These are phyloP conservation scores for Cybosia mesomella DNA, from an alignment of 2,888 invertebrate genomes.

Conservation along the genomic window DNA sequence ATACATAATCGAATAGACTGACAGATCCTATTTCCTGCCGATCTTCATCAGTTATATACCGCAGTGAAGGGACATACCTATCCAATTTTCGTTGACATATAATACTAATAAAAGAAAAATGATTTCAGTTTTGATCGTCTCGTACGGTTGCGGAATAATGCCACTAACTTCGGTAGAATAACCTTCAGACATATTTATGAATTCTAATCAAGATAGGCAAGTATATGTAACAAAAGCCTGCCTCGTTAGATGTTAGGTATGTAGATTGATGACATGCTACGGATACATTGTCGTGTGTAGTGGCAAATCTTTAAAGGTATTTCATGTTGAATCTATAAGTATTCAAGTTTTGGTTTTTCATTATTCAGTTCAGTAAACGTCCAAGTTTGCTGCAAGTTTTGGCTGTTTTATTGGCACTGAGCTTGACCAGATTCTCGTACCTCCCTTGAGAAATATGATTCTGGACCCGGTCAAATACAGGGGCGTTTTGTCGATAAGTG, in stretches of 20 bases:
- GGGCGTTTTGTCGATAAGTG: too few relatives aligned
- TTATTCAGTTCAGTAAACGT: too few relatives aligned
- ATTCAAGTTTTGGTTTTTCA: too few relatives aligned
- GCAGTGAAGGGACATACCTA: constrained; percentile 22
- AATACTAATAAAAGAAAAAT: constrained; percentile 21
- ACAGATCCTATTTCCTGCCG: constrained; percentile 22
- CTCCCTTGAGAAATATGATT: too few relatives aligned
- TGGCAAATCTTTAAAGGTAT: background rate
- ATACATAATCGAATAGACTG: background rate
- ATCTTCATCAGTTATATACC: constrained; percentile 34
- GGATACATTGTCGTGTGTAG: constrained; percentile 9
- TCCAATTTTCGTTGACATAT: constrained; percentile 17
- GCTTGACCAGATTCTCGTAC: too few relatives aligned
- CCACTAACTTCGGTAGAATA: constrained; percentile 14
- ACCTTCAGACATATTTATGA: constrained; percentile 16
- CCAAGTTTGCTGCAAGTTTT: too few relatives aligned
- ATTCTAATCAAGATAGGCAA: constrained; percentile 20
- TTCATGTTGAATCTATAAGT: too few relatives aligned
- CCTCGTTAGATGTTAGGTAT: background rate
- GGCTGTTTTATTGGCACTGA: too few relatives aligned
- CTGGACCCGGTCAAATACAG: too few relatives aligned
- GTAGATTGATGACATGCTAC: background rate
- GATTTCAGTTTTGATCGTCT: constrained; percentile 12
- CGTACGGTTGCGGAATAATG: background rate
- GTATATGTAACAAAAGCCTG: constrained; percentile 6